Evolutionary conservation across 2,888 invertebrate species (phyloP), one percentile per base, ranked within the genome.

Genomic region (Hirtodrosophila histrioides): DNA sequence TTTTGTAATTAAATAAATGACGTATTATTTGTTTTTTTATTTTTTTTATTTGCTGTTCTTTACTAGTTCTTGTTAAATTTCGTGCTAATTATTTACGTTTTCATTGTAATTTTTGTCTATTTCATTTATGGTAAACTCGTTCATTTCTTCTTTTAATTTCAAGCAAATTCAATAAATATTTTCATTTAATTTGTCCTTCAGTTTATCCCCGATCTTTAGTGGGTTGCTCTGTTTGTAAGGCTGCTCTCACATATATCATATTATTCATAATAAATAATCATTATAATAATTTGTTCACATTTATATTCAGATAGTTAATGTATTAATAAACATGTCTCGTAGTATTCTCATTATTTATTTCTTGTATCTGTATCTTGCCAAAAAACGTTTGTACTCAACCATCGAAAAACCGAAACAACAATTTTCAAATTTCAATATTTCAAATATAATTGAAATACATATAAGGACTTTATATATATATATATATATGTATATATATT

Each of bases 331-430:
- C 43, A 55, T 56, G 50, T 43, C 58, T 60, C 40, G 36, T 62
- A 69, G 36, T 69, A 24, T 50, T 67, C 39, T 45, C 12, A 27
- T 61, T 33, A 0, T 49, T 33, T 53, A 33, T 56, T 50, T 56
- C 33, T 37, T 5, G 29, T 60, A 31, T 50, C 24, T 41, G 5
- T 44, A 36, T n/a, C n/a, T n/a, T 35, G 33, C n/a, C 33, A 40
- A 54, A 60, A 58, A 54, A 6, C 33, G 8, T 69, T 75, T 75
- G 75, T 75, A 75, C 78, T 75, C 55, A 66, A 75, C 60, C 40
- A 71, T 71, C 39, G 50, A 75, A 40, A 53, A 69, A 57, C 55
- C 58, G 39, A 75, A 77, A 69, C 51, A 75, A 77, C 77, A 76
- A 68, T 75, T 63, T 67, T 36, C 10, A 33, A 41, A 51, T 60